Conservation (phyloP, 2,113 vertebrate genomes). For the Crypturellus undulatus region DNA sequence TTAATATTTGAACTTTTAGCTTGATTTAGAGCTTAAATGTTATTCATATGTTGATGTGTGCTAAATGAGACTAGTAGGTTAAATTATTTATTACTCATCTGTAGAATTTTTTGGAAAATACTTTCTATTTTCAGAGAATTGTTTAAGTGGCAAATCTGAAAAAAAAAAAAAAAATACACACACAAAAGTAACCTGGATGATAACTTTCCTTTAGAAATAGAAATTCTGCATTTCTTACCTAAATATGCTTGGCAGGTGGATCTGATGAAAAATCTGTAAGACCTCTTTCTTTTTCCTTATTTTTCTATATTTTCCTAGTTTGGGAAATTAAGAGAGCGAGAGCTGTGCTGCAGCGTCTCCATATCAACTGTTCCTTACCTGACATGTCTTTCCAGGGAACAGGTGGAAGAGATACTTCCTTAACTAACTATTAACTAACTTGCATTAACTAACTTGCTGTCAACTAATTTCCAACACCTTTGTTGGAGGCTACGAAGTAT, state of each 20-base stretch:
- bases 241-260: background rate
- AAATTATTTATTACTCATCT: background rate
- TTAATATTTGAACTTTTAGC: background rate
- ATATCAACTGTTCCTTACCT: background rate
- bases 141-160: background rate
- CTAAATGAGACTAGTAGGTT: background rate
- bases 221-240: background rate
- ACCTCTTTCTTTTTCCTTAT: rapidly evolving
- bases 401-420: background rate
- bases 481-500: background rate
- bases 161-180: background rate
- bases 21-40: background rate
- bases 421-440: too few relatives aligned
- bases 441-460: background rate
- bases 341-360: rapidly evolving
- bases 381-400: background rate
- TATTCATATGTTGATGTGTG: background rate
- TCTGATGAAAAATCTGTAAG: background rate
- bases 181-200: background rate
- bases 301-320: background rate
- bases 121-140: background rate
- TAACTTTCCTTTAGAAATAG: background rate
- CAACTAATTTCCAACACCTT: background rate
- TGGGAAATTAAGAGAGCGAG: background rate
- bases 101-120: background rate